These are phyloP conservation scores for Bhutanitis thaidina DNA, from an alignment of 2,888 invertebrate species.

Conservation along the genomic window DNA sequence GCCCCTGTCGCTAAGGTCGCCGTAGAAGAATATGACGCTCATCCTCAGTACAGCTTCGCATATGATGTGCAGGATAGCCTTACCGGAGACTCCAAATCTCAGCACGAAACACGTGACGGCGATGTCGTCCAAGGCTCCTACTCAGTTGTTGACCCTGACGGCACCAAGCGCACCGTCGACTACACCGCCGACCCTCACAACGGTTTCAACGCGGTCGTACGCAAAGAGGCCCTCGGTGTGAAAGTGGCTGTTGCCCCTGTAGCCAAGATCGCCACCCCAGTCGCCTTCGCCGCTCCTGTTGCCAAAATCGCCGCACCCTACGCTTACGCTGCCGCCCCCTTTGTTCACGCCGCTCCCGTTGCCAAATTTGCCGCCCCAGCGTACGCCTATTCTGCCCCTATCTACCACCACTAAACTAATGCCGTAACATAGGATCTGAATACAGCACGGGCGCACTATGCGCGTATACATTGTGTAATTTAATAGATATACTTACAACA, in stretches of 20 bases:
- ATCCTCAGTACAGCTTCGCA: conserved; percentile 74
- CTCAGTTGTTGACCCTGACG: conserved; percentile 77
- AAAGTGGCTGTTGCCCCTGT: conserved; percentile 43
- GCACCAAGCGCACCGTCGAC: conserved; percentile 77
- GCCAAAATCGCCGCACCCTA: conserved; percentile 19
- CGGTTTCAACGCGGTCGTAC: conserved; percentile 79
- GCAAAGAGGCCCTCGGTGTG: conserved; percentile 56
- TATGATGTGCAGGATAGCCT: conserved; percentile 79
- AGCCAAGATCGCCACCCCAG: conserved; percentile 51
- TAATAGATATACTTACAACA: too few relatives aligned
- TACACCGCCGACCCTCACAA: conserved; percentile 69
- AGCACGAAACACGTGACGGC: conserved; percentile 68
- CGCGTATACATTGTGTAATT: too few relatives aligned
- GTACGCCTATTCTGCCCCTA: conserved; percentile 38
- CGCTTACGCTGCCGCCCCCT: conserved; percentile 24
- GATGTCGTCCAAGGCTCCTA: conserved; percentile 74
- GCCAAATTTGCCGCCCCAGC: conserved; percentile 46
- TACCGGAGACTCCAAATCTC: conserved; percentile 69
- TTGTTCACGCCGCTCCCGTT: conserved; percentile 35
- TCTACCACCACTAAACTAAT: conserved; percentile 59
- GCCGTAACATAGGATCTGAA: conserved; percentile 46
- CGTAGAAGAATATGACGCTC: conserved; percentile 51
- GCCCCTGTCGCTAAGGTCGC: conserved; percentile 43
- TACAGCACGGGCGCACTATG: too few relatives aligned
- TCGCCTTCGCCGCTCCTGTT: conserved; percentile 33